phyloP scores from a whole-genome alignment of 2,888 invertebrate species.

The Timema cristinae region DNA sequence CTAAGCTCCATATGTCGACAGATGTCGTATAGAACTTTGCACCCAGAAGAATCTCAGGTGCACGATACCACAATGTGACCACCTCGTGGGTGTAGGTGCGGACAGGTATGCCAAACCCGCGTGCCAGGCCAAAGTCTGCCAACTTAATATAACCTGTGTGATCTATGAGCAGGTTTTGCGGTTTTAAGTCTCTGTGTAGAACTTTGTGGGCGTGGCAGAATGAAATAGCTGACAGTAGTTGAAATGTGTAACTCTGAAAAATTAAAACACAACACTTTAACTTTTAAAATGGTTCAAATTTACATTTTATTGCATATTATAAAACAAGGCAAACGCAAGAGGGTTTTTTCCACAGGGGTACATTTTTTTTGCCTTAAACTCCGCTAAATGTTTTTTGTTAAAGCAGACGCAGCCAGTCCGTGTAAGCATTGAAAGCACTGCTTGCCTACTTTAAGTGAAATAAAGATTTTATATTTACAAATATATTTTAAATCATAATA shows the following conservation, averaged over 20 bases:
- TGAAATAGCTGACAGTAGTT: conserved; percentile 80
- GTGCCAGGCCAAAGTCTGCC: conserved; percentile 95
- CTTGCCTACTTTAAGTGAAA: too few relatives aligned
- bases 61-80: conserved; percentile 95
- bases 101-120: conserved; percentile 88
- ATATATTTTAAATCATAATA: too few relatives aligned
- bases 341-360: too few relatives aligned
- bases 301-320: too few relatives aligned
- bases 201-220: conserved; percentile 89
- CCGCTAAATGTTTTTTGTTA: too few relatives aligned
- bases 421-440: too few relatives aligned
- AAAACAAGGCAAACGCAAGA: too few relatives aligned
- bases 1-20: conserved; percentile 95
- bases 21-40: conserved; percentile 85
- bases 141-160: conserved; percentile 82
- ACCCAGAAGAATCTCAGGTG: conserved; percentile 92
- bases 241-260: conserved; percentile 69
- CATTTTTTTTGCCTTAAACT: too few relatives aligned
- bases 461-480: too few relatives aligned
- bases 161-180: conserved; percentile 92
- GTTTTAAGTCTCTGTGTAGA: conserved; percentile 90
- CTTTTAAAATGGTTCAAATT: too few relatives aligned
- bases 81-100: conserved; percentile 94
- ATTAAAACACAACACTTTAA: conserved; percentile 6
- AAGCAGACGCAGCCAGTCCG: too few relatives aligned